Evolutionary conservation across 2,888 invertebrate genomes (phyloP), one percentile per base, ranked within the genome.

Genomic region (Morpho helenor): DNA sequence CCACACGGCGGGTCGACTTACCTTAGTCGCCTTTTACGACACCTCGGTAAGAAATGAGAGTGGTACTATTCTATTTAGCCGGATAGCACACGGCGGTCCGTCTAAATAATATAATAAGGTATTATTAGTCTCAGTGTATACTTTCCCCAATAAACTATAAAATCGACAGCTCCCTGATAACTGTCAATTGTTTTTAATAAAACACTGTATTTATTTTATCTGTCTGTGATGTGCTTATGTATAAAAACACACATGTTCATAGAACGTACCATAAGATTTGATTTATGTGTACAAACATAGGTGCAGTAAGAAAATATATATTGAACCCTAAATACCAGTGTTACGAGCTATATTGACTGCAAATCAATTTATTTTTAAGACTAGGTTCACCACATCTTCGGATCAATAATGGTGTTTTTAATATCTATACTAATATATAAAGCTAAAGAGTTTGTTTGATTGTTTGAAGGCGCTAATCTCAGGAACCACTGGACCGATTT

Each of bases 181-280:
- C 41, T 52, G 58, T 61, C 58, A 61, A 49, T 43, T 31, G 49
- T 48, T 61, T 61, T 61, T 49, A 56, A 42, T 56, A 50, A 53
- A 56, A 56, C 48, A 67, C 71, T 71, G 71, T 77, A 80, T 79
- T 82, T 80, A 84, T 80, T 74, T 76, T 75, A 79, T 82, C 82
- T 76, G 76, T 77, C 76, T 74, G 77, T 77, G 76, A 72, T 66
- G 66, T 80, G 77, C 77, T 80, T 73, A 84, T 87, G 84, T 86
- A 16, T 16, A 84, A 84, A 86, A 87, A 85, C 86, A 86, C 84
- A 83, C 75, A 73, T 78, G 80, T 86, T 82, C 80, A 71, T 76
- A 72, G 77, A 78, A 75, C 74, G 75, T 75, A 71, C 75, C 75
- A 74, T 79, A 79, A 78, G 80, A 84, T 84, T 87, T 89, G 88